Evolutionary conservation across 2,797 vertebrate genomes (phyloP).

Genomic region (Chrysocyon brachyurus): DNA sequence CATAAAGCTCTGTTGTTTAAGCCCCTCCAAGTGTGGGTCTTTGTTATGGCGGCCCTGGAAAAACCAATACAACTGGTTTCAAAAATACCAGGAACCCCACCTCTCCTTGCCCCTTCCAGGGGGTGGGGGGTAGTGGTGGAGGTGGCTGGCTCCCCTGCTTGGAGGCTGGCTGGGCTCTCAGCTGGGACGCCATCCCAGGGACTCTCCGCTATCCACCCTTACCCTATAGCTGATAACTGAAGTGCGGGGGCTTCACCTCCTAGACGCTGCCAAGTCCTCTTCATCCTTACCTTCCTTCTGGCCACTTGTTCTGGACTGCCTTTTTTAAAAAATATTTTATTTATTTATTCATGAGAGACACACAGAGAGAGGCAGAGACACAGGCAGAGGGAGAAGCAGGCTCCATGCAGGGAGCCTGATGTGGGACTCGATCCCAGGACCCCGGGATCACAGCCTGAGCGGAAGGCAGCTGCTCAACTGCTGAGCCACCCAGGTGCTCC

Average conservation of each 20-base stretch:
- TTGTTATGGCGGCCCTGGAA: not conserved
- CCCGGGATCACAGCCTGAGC: too few relatives aligned
- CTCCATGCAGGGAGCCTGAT: too few relatives aligned
- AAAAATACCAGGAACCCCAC: not conserved
- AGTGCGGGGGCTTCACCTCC: not conserved
- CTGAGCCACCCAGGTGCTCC: too few relatives aligned
- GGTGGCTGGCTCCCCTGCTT: not conserved
- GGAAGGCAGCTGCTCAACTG: too few relatives aligned
- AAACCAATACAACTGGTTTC: not conserved
- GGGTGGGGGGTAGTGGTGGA: not conserved
- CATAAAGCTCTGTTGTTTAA: not conserved
- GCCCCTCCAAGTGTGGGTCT: not conserved
- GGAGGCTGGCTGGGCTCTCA: not conserved
- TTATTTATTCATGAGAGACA: too few relatives aligned
- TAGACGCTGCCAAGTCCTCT: not conserved
- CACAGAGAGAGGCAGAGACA: too few relatives aligned
- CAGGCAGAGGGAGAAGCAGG: too few relatives aligned
- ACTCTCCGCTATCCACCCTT: not conserved
- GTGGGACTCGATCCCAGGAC: too few relatives aligned
- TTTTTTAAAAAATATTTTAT: not conserved
- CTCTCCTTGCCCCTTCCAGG: not conserved
- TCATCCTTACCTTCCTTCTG: not conserved
- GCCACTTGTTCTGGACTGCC: not conserved
- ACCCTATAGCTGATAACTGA: not conserved
- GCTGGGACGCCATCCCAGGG: fast-evolving